Percentiles rank a stretch among this genome's conserved stretches.
phyloP scores from a whole-genome alignment of 2,113 vertebrate genomes.

The Sarotherodon lohbergeri region DNA sequence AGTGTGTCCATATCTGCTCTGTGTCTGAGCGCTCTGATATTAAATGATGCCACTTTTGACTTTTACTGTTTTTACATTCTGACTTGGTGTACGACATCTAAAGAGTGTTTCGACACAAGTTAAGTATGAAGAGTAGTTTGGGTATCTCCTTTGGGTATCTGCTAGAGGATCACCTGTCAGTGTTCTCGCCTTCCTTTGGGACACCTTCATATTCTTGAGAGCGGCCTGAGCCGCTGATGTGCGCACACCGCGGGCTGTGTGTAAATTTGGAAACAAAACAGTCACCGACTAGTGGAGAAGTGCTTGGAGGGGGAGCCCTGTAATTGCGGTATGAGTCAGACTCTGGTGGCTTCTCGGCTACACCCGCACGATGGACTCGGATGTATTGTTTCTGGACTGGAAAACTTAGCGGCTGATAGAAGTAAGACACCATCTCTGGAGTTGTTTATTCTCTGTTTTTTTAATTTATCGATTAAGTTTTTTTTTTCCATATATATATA shows the following conservation, averaged over 20 bases:
- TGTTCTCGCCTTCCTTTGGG: not conserved
- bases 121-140: not conserved
- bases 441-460: not conserved
- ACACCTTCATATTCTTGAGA: not conserved
- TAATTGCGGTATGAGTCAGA: conserved; percentile 61
- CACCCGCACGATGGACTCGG: conserved; percentile 12
- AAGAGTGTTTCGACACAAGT: not conserved
- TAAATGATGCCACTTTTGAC: not conserved
- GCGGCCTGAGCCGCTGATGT: not conserved
- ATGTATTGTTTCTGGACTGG: not conserved
- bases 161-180: not conserved
- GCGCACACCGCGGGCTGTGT: not conserved
- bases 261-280: conserved; percentile 29
- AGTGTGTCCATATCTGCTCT: not conserved
- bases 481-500: accelerated
- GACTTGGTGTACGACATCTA: not conserved
- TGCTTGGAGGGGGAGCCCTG: conserved; percentile 24
- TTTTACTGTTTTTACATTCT: not conserved
- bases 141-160: not conserved
- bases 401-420: not conserved
- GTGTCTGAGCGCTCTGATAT: not conserved
- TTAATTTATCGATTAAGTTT: not conserved
- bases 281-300: conserved; percentile 10
- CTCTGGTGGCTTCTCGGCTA: conserved; percentile 12
- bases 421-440: not conserved